These are phyloP conservation scores for Epinotia bilunana DNA, from an alignment of 2,888 invertebrate genomes.

Conservation along the genomic window DNA sequence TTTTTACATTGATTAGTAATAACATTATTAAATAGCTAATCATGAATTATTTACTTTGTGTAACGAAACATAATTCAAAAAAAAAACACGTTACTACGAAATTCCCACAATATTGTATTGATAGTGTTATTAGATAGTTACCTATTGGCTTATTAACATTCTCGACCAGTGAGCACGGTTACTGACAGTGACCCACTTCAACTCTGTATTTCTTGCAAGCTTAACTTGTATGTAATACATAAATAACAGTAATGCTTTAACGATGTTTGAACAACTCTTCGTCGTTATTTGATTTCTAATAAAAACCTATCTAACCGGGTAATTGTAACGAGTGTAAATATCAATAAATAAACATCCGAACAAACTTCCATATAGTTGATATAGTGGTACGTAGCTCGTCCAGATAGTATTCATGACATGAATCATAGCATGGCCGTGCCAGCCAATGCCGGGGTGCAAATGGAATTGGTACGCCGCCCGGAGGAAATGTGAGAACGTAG, in stretches of 20 bases:
- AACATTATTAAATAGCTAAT: too few relatives aligned
- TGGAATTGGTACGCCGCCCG: background rate
- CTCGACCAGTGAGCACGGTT: slow-evolving; percentile 30
- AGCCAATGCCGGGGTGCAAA: background rate
- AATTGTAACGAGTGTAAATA: background rate
- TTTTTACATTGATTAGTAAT: too few relatives aligned
- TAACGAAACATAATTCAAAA: too few relatives aligned
- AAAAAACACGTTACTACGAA: slow-evolving; percentile 38
- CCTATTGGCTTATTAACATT: slow-evolving; percentile 35
- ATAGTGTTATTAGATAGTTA: slow-evolving; percentile 40
- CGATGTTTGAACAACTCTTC: background rate
- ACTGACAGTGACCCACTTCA: slow-evolving; percentile 39
- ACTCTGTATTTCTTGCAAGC: slow-evolving; percentile 20
- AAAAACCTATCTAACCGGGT: background rate
- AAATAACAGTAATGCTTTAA: slow-evolving; percentile 15
- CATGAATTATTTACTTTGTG: too few relatives aligned
- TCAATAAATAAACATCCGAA: background rate
- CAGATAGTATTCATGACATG: slow-evolving; percentile 1
- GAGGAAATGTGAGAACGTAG: background rate
- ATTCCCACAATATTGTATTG: slow-evolving; percentile 47
- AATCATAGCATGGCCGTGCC: too few relatives aligned
- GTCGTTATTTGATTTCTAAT: background rate
- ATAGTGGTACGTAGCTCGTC: background rate
- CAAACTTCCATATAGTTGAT: background rate
- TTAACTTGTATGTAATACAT: slow-evolving; percentile 22